phyloP scores from a whole-genome alignment of 2,797 vertebrate species.

The Galagoides demidoff region DNA sequence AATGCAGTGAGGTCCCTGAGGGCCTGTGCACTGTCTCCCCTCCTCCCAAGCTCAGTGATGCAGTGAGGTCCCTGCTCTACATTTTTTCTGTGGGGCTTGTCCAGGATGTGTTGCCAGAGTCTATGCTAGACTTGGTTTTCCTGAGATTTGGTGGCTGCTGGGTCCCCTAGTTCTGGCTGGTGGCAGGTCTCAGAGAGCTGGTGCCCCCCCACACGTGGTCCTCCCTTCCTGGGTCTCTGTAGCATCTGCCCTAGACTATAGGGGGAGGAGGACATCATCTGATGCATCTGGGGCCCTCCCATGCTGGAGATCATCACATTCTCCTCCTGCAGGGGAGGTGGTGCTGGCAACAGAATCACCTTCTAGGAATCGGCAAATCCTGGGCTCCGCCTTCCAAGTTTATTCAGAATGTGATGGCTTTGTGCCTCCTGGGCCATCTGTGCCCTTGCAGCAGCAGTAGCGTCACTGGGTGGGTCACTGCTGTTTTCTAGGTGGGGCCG shows the following conservation, averaged over 20 bases:
- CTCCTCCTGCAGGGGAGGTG: neutral
- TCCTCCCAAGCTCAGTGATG: neutral
- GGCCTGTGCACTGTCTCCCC: too few relatives aligned
- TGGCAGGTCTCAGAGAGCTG: rapidly evolving
- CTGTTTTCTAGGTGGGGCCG: neutral
- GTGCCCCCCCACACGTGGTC: too few relatives aligned
- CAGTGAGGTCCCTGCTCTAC: rapidly evolving
- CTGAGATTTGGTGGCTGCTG: neutral
- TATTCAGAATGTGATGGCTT: neutral
- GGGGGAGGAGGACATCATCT: neutral
- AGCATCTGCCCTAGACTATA: neutral
- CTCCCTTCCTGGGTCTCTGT: neutral
- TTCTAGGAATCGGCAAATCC: neutral
- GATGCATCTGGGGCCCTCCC: rapidly evolving
- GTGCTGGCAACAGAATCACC: neutral
- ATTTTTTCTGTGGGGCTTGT: neutral
- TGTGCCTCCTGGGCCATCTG: neutral
- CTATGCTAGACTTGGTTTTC: neutral
- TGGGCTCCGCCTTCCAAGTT: too few relatives aligned
- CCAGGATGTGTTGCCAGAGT: neutral
- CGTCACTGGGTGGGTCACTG: rapidly evolving
- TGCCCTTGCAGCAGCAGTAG: rapidly evolving
- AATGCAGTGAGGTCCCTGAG: rapidly evolving
- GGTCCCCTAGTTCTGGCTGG: neutral
- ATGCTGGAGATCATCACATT: neutral